Base-by-base conservation (phyloP, 1,140 invertebrate species). In the Chironomus striatipennis region DNA sequence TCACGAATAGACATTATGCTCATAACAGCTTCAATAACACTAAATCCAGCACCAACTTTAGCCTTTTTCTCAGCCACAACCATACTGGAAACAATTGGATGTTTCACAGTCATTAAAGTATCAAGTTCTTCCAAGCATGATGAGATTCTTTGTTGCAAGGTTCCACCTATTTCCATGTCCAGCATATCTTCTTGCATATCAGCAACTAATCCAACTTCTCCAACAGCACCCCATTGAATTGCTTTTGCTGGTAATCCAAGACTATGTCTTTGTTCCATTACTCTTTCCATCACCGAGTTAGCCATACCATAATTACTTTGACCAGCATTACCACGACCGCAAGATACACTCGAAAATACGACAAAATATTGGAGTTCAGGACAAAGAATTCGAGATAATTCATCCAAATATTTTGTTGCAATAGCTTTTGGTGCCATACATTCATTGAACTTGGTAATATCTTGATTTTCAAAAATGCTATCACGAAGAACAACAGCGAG, bases 221-320 rank as follows among this genome's bases (percentile, higher is more conserved):
- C 90, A 72, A 91, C 83, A 43, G 88, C 88, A 57, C 90, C 90
- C 89, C 89, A 91, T 79, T 91, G 88, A 4, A 91, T 85, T 4
- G 90, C 89, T 43, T 90, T 80, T 1, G 85, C 90, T 7, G 89
- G 89, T 1, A 89, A 83, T 3, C 88, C 88, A 5, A 86, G 83
- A 18, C 79, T 80, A 76, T 83, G 81, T 42, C 90, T 83, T 76
- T 81, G 77, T 78, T 91, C 89, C 77, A 90, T 89, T 73, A 91
- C 87, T 75, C 88, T 85, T 81, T 91, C 90, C 90, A 91, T 91
- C 10, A 90, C 83, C 0, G 89, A 90, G 81, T 91, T 91, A 7
- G 89, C 86, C 83, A 89, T 87, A 47, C 89, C 95, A 81, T 97
- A 97, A 82, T 96, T 97, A 0, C 91, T 88, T 82, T 96, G 94